Percentiles rank a stretch among this genome's conserved stretches.
These are phyloP conservation scores for Drosophila albomicans DNA, from an alignment of 1,140 invertebrate genomes.

Conservation along the genomic window DNA sequence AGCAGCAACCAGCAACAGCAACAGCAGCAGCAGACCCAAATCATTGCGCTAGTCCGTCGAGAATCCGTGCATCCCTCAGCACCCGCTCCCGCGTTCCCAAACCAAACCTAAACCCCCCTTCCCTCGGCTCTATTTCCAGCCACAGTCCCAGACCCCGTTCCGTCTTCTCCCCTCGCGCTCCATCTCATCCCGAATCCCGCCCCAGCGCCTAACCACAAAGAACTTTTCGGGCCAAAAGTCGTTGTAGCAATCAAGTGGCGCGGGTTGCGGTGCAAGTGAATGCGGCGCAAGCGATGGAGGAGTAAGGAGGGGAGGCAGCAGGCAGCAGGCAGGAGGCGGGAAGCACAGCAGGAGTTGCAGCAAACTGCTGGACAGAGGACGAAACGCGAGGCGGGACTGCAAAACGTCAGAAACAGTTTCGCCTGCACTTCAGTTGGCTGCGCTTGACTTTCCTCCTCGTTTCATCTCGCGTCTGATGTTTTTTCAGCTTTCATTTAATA, in stretches of 20 bases:
- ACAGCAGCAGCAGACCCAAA: constrained; percentile 23
- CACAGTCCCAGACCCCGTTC: constrained; percentile 17
- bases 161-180: background rate
- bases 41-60: constrained; percentile 36
- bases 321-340: background rate
- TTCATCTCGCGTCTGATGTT: constrained; percentile 44
- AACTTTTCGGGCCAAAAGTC: constrained; percentile 74
- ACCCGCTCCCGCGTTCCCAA: background rate
- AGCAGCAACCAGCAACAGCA: background rate
- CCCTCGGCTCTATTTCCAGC: no score
- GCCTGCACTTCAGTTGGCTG: constrained; percentile 56
- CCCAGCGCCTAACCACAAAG: constrained; percentile 64
- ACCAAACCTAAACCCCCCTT: background rate
- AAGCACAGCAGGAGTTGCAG: constrained; percentile 21
- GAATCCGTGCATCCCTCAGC: constrained; percentile 37
- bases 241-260: constrained; percentile 73
- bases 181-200: constrained; percentile 25
- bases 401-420: constrained; percentile 66
- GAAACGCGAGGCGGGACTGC: constrained; percentile 1
- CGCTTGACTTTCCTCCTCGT: constrained; percentile 59
- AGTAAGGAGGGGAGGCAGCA: background rate
- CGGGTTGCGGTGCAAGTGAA: background rate
- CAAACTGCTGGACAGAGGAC: constrained; percentile 17
- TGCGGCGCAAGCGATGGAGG: background rate
- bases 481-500: constrained; percentile 7